Conservation (phyloP, 23 tunicate species). For the Diplosoma virens region DNA sequence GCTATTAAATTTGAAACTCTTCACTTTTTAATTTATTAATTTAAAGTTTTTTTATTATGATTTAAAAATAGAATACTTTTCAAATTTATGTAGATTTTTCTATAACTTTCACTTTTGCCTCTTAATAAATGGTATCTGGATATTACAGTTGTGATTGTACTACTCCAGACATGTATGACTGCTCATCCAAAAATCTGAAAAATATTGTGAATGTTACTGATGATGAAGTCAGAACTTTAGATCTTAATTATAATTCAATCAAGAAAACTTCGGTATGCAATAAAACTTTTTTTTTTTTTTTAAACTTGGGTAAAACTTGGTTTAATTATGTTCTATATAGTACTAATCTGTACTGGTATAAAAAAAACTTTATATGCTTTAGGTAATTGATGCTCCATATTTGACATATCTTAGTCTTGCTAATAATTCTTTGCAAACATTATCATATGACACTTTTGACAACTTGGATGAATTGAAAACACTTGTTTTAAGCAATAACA, state of each 20-base stretch:
- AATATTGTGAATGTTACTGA: neutral
- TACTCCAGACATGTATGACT: conserved; percentile 10
- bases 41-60: too few relatives aligned
- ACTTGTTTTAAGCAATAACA: conserved; percentile 71
- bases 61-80: too few relatives aligned
- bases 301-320: neutral
- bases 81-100: too few relatives aligned
- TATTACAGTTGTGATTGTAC: conserved; percentile 19
- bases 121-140: too few relatives aligned
- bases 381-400: conserved; percentile 52
- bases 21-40: too few relatives aligned
- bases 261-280: neutral
- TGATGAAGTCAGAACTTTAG: conserved; percentile 5
- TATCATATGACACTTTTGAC: conserved; percentile 87
- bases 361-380: neutral
- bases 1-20: too few relatives aligned
- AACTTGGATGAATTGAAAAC: conserved; percentile 70
- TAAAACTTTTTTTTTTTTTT: neutral
- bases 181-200: neutral
- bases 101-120: too few relatives aligned
- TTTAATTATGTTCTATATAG: neutral
- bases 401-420: conserved; percentile 48
- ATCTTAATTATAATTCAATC: conserved; percentile 6
- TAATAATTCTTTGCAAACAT: conserved; percentile 34
- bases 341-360: neutral